A percentile compares a stretch with the other conserved stretches of the same genome.
Evolutionary conservation across 2,113 vertebrate genomes (phyloP).

Genomic region (Melozone crissalis): DNA sequence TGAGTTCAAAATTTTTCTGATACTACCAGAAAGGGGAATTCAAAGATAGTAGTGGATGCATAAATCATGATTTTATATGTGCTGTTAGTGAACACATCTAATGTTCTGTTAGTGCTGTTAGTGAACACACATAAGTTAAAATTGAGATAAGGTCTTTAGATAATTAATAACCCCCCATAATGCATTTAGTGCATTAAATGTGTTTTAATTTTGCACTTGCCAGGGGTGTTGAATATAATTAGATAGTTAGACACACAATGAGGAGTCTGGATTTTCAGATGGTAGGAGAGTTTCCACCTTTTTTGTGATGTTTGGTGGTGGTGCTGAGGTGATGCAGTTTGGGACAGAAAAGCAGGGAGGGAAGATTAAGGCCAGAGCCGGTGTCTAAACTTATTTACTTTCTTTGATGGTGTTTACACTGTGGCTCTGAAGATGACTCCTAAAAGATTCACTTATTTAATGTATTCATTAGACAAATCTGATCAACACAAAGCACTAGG

Average conservation of each 20-base stretch:
- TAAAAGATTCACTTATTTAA: neutral
- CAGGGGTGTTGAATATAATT: neutral
- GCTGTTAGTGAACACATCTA: neutral
- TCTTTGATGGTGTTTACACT: neutral
- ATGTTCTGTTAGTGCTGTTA: too few species aligned
- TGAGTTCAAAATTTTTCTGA: neutral
- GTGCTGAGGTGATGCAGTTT: neutral
- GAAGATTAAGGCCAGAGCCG: neutral
- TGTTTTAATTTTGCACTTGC: neutral
- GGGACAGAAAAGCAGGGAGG: neutral
- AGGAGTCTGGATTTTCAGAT: neutral
- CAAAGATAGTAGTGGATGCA: neutral
- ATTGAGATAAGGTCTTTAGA: conserved; percentile 14
- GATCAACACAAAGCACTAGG: neutral
- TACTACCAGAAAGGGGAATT: neutral
- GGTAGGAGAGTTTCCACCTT: neutral
- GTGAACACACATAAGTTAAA: neutral
- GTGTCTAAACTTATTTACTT: neutral
- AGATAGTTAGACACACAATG: neutral
- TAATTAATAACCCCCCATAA: neutral
- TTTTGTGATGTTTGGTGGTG: neutral
- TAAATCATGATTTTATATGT: neutral
- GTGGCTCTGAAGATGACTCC: neutral
- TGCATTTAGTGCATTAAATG: neutral
- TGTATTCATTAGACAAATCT: neutral